Evolutionary conservation across 2,797 vertebrate species (phyloP).

Genomic region (Ceyx erithaca): DNA sequence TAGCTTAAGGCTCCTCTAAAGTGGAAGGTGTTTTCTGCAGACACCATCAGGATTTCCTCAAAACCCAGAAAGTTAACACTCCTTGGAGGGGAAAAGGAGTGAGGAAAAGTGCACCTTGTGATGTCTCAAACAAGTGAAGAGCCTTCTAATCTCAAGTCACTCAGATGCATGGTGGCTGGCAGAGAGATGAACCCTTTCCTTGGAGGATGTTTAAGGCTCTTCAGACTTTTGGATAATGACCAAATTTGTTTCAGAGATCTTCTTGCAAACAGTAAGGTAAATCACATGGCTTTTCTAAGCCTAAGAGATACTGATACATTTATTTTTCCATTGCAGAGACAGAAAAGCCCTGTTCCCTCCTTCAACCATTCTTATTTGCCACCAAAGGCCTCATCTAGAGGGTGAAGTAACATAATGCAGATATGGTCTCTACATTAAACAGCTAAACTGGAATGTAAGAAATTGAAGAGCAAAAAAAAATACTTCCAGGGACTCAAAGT

Average conservation of each 20-base stretch:
- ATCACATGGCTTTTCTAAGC: not conserved
- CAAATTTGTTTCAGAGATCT: not conserved
- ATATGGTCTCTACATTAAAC: too few species aligned
- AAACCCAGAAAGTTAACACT: constrained; percentile 29
- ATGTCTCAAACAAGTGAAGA: constrained; percentile 15
- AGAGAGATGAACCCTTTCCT: constrained; percentile 17
- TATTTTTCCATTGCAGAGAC: not conserved
- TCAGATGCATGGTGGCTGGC: not conserved
- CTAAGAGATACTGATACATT: not conserved
- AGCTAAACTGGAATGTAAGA: not conserved
- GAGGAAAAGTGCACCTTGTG: constrained; percentile 59
- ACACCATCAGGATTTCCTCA: not conserved
- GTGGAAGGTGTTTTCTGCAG: not conserved
- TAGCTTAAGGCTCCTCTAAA: constrained; percentile 23
- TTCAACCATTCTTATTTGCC: not conserved
- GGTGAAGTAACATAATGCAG: not conserved
- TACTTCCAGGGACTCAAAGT: constrained; percentile 27
- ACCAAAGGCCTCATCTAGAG: not conserved
- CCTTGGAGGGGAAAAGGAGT: constrained; percentile 53
- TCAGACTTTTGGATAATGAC: not conserved
- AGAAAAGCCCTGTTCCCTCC: not conserved
- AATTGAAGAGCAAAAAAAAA: not conserved
- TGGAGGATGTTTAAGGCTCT: constrained; percentile 30
- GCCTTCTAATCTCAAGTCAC: constrained; percentile 14
- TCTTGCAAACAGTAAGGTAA: not conserved